A percentile compares a stretch with the other conserved stretches of the same genome.
Conservation (phyloP, 2,113 vertebrate species). For the Chionis minor region DNA sequence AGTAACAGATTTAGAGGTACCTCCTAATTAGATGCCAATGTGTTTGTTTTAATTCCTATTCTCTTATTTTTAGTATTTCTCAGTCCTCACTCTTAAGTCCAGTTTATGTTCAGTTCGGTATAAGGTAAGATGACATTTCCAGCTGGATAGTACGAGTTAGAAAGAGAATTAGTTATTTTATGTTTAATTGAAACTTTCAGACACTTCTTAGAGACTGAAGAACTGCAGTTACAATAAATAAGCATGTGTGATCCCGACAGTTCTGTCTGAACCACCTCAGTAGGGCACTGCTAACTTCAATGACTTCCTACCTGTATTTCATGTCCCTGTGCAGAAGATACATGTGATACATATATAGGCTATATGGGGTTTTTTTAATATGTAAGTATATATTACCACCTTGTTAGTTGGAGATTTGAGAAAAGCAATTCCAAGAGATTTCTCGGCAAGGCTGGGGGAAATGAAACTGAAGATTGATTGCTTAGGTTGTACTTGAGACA, state of each 20-base stretch:
- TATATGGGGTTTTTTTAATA: background rate
- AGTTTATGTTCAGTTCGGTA: background rate
- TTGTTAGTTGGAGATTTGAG: background rate
- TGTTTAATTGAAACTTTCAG: background rate
- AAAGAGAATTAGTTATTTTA: background rate
- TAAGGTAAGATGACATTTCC: background rate
- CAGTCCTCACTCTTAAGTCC: background rate
- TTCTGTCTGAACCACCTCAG: background rate
- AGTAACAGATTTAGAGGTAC: background rate
- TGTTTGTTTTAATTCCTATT: background rate
- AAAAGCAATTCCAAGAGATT: constrained; percentile 8
- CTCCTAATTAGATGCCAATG: background rate
- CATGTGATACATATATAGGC: background rate
- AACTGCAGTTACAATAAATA: background rate
- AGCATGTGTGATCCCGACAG: accelerated
- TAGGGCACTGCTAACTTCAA: background rate
- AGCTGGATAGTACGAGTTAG: background rate
- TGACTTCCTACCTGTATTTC: background rate
- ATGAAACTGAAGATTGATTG: background rate
- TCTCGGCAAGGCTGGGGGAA: background rate
- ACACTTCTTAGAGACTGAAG: background rate
- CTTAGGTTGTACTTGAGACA: background rate
- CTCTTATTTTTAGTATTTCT: background rate
- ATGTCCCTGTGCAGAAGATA: background rate
- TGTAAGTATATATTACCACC: background rate